Percentiles rank a stretch among this genome's conserved stretches.
Evolutionary conservation across 2,888 invertebrate species (phyloP).

Genomic region (Xestoiulus laeticollis): DNA sequence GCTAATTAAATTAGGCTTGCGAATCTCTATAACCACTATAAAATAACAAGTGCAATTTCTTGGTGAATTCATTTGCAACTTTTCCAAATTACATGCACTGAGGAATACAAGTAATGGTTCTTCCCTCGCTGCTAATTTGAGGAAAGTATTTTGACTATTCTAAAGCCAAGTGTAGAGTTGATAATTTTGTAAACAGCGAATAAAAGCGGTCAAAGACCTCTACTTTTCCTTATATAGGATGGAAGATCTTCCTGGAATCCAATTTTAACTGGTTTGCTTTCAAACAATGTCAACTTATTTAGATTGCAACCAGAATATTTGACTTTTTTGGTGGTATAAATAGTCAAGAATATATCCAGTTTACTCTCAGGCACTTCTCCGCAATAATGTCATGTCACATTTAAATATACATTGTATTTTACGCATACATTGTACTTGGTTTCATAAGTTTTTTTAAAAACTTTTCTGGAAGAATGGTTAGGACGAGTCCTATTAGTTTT

Average conservation of each 20-base stretch:
- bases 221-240: no score
- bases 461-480: not conserved
- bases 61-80: not conserved
- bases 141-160: not conserved
- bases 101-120: not conserved
- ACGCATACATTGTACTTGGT: not conserved
- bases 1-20: not conserved
- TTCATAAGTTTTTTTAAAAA: not conserved
- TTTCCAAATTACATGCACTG: not conserved
- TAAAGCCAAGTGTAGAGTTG: not conserved
- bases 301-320: no score
- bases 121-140: not conserved
- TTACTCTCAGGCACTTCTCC: no score
- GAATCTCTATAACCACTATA: not conserved
- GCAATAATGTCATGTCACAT: no score
- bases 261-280: not conserved
- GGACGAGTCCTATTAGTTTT: not conserved
- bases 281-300: no score
- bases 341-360: not conserved
- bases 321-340: not conserved
- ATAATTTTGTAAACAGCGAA: no score
- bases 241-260: no score
- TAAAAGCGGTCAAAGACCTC: no score
- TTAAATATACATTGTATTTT: no score
- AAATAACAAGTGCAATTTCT: not conserved